Evolutionary conservation across 1,140 invertebrate species (phyloP), one percentile per base, ranked within the genome.

Genomic region (Rhagoletis zephyria): DNA sequence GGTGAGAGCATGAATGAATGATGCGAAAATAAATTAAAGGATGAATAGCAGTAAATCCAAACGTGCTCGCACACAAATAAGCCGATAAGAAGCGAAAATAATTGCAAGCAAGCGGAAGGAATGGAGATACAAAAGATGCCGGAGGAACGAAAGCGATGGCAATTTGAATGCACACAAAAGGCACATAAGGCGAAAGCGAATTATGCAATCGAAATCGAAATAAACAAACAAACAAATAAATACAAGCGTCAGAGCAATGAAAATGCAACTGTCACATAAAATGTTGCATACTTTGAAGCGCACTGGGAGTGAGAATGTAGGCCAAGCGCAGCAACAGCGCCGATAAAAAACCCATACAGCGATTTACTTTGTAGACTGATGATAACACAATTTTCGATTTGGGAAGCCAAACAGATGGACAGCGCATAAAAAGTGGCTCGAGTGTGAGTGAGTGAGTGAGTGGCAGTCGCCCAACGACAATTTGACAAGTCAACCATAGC

Each of bases 31-130:
- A 81, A 81, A 81, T 81, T 16, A 81, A 81, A 81, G 48, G 5
- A 81, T 81, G 19, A 81, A 59, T 56, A 12, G 48, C 51, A 51
- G 74, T 81, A 81, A 81, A 81, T 81, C 74, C 74, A 81, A 51
- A 81, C 74, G 74, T 81, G 74, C 74, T 81, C 19, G 74, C 74
- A 81, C 74, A 81, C 74, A 81, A 81, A 81, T 81, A 81, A 81
- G 74, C 74, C 9, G 74, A 81, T 81, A 81, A 81, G 74, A 81
- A 81, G 74, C 9, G 48, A 81, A 81, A 81, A 81, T 56, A 81
- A 81, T 81, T 56, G 74, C 48, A 56, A n/a, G 2, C n/a, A 19
- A 51, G 16, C 42, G 16, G 56, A 59, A 56, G 48, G 1, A 10
- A 48, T 2, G 4, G 12, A 4, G 42, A 1, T 74, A 42, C 16